phyloP scores from a whole-genome alignment of 2,113 vertebrate species.

The Proterorhinus semilunaris region DNA sequence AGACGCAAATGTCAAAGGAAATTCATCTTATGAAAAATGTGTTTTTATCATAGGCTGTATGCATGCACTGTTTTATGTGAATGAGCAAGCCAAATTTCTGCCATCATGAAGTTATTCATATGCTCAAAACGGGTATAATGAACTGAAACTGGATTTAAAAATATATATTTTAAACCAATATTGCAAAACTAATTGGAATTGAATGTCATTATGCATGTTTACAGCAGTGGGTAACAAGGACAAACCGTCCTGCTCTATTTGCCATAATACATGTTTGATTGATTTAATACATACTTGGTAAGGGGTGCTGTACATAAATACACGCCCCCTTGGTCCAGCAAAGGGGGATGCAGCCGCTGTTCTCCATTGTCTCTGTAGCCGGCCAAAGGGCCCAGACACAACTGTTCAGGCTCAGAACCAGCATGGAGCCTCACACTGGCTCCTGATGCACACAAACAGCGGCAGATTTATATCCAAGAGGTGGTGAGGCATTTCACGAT shows the following conservation, averaged over 20 bases:
- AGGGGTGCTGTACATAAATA: conserved; percentile 71
- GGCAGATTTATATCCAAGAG: background rate
- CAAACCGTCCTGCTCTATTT: background rate
- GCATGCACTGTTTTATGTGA: no score
- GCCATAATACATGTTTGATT: background rate
- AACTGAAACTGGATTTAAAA: no score
- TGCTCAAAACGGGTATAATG: no score
- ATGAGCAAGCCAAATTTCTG: no score
- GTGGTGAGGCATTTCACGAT: background rate
- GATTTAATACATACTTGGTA: conserved; percentile 73
- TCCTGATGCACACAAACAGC: conserved; percentile 5
- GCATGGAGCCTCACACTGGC: conserved; percentile 51
- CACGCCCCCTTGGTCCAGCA: conserved; percentile 91
- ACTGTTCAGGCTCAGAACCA: conserved; percentile 58
- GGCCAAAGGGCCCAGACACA: conserved; percentile 72
- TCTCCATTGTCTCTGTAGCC: conserved; percentile 83
- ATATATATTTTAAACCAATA: no score
- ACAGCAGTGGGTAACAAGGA: no score
- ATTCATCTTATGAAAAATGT: no score
- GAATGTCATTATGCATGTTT: background rate
- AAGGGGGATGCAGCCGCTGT: conserved; percentile 89
- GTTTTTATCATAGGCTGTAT: no score
- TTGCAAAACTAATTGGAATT: no score
- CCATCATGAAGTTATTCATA: no score
- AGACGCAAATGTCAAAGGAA: no score